A percentile compares a stretch with the other conserved stretches of the same genome.
Evolutionary conservation across 2,113 vertebrate species (phyloP).

Genomic region (Corythoichthys intestinalis): DNA sequence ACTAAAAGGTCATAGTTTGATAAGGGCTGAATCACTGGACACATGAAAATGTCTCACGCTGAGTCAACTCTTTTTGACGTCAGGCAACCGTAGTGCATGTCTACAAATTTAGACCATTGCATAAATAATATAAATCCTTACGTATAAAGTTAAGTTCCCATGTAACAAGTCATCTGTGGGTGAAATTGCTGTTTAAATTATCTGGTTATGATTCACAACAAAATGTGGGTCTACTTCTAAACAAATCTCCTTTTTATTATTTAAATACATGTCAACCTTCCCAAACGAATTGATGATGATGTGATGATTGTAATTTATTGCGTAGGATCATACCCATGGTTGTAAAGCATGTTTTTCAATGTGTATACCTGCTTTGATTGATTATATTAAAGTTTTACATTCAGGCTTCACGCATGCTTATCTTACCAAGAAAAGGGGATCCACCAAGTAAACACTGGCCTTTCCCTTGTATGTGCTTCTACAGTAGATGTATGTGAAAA

Average conservation of each 20-base stretch:
- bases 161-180: not conserved
- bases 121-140: not conserved
- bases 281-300: not conserved
- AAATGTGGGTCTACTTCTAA: not conserved
- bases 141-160: not conserved
- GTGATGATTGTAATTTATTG: not conserved
- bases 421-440: constrained; percentile 20
- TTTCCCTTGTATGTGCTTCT: constrained; percentile 21
- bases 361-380: not conserved
- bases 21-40: constrained; percentile 13
- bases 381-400: constrained; percentile 7
- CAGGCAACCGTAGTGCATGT: not conserved
- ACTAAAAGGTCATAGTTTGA: not conserved
- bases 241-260: not conserved
- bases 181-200: not conserved
- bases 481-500: constrained; percentile 36
- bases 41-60: constrained; percentile 2
- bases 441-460: constrained; percentile 32
- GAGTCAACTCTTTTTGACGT: constrained; percentile 2
- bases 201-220: not conserved
- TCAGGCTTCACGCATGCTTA: not conserved
- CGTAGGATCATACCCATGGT: not conserved
- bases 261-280: not conserved
- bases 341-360: not conserved
- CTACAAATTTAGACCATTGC: not conserved